Conservation (phyloP, 1,140 invertebrate genomes). For the Macrobrachium nipponense region DNA sequence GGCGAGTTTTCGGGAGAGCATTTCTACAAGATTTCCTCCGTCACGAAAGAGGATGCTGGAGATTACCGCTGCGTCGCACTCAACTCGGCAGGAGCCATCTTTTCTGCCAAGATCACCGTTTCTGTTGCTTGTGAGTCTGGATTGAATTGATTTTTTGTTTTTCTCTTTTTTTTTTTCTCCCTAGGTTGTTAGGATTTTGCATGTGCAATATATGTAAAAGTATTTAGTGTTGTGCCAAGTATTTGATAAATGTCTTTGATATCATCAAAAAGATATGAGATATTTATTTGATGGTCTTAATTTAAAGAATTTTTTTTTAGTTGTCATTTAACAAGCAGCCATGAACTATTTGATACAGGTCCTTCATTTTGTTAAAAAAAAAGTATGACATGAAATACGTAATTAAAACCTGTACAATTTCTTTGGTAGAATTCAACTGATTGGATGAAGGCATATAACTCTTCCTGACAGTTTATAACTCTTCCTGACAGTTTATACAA, state of each 20-base stretch:
- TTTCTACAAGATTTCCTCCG: conserved; percentile 84
- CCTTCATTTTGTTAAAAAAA: too few relatives aligned
- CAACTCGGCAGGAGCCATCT: conserved; percentile 89
- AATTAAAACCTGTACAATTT: too few relatives aligned
- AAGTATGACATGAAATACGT: too few relatives aligned
- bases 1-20: conserved; percentile 71
- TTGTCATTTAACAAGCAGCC: too few relatives aligned
- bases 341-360: too few relatives aligned
- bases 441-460: background rate
- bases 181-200: background rate
- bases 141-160: conserved; percentile 34
- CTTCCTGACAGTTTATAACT: background rate
- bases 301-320: too few relatives aligned
- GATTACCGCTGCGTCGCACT: conserved; percentile 90
- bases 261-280: too few relatives aligned
- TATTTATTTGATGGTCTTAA: too few relatives aligned
- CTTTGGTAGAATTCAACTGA: too few relatives aligned
- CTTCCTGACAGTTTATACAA: background rate
- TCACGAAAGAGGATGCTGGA: conserved; percentile 83
- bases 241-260: too few relatives aligned
- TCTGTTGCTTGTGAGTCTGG: conserved; percentile 87
- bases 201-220: background rate
- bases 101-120: conserved; percentile 88
- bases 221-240: too few relatives aligned
- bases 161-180: background rate